Evolutionary conservation across 1,140 invertebrate species (phyloP), one percentile per base, ranked within the genome.

Genomic region (Sinella curviseta): DNA sequence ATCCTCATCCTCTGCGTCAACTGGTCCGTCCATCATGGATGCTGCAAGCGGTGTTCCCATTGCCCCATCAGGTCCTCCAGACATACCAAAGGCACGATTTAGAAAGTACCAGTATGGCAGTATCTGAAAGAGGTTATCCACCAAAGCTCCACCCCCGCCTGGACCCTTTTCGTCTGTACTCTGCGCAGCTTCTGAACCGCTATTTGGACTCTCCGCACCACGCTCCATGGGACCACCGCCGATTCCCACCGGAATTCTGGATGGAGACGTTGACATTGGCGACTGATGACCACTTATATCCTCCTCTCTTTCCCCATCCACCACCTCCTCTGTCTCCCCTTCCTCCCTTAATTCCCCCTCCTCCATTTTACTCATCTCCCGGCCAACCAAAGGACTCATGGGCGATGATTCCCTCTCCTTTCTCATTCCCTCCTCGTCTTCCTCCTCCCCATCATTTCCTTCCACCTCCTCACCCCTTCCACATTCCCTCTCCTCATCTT

Each of bases 51-150:
- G 57, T n/a, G 26, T 4, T 24, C 65, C 65, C 12, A 14, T 3
- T 17, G 65, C 26, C 3, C 55, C 55, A 60, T 3, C 14, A n/a
- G 12, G 12, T 17, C 65, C 65, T 4, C 8, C 8, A 3, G 74
- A 30, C 20, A 65, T 34, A 24, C 79, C 81, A 74, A 80, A 82
- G 77, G 79, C 81, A 78, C 82, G 80, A 67, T 81, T 81, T n/a
- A 83, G 57, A 70, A 83, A 81, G 78, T 80, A 83, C 82, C 82
- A 83, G 65, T 83, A 83, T 26, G 82, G 82, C 60, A 83, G 48
- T 20, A 83, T 73, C 35, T 80, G 82, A 24, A 81, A 78, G 60
- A 83, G 74, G 67, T 81, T 83, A 24, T 83, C 82, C 2, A 70
- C 65, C 31, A 70, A 33, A 33, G 26, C 65, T 16, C 57, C 12